Base-by-base conservation (phyloP, 2,797 vertebrate genomes). In the Anguilla obscura region DNA sequence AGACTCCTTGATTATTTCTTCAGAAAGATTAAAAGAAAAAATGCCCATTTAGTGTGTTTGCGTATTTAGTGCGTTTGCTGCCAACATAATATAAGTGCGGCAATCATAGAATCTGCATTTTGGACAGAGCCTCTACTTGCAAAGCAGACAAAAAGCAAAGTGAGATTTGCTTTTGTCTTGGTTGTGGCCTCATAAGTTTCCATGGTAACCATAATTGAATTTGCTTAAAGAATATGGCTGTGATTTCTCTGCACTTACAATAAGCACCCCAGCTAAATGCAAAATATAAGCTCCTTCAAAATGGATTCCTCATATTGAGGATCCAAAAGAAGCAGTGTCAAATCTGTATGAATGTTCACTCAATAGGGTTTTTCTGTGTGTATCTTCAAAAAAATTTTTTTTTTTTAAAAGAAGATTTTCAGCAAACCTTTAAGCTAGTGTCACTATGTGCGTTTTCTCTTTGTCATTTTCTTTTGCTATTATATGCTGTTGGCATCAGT, bases 121-220 rank as follows among this genome's bases (percentile, higher is more conserved):
- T 85, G 30, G 27, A 45, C 16, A 74, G 56, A 89, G 79, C 50
- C 52, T 45, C 85, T 84, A 80, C 85, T 89, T 84, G 86, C 60
- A 82, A 87, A 89, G 56, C 79, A 86, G 79, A 86, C 58, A 84
- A 82, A 86, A 89, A 21, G 18, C 48, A 87, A 87, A 52, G 21
- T 80, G 74, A 36, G 36, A 86, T 63, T 45, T 14, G 27, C 87
- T 85, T 27, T 85, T 82, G 85, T 87, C 84, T 85, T 63, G 40
- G 88, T 84, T 69, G 74, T 89, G 27, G 45, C 74, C n/a, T 60
- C 69, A 63, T 69, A 40, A 79, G 86, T 89, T 87, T 89, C 86
- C 86, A 87, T 87, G 66, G 86, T 50, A 86, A 87, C 86, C 12
- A 82, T 87, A 87, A 89, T 89, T 89, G 83, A 87, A 89, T 87